phyloP scores from a whole-genome alignment of 2,888 invertebrate species.

The Dryococelus australis region DNA sequence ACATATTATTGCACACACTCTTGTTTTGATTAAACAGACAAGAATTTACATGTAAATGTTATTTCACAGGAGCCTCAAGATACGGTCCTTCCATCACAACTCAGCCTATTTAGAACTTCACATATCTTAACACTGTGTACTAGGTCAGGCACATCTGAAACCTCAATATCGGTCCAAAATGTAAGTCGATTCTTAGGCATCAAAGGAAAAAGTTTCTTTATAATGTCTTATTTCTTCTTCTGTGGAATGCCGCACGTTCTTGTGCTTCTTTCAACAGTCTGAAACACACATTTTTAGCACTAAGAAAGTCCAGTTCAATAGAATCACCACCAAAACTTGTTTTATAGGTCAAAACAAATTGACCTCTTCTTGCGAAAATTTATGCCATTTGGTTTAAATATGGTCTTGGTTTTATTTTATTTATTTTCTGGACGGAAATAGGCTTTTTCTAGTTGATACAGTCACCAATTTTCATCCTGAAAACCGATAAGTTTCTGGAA shows the following conservation, averaged over 20 bases:
- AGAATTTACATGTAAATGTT: no score
- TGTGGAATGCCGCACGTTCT: not conserved
- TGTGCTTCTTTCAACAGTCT: not conserved
- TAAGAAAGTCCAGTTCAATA: not conserved
- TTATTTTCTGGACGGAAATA: not conserved
- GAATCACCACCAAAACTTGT: not conserved
- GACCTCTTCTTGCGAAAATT: no score
- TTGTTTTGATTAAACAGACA: no score
- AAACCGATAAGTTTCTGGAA: not conserved
- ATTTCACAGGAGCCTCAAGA: no score
- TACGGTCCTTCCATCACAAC: no score
- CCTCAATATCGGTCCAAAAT: not conserved
- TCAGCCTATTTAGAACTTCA: not conserved
- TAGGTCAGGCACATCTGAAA: slow-evolving; percentile 6
- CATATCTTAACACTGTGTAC: not conserved
- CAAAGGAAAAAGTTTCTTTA: not conserved
- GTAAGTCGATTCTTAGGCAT: not conserved
- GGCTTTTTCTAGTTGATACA: not conserved
- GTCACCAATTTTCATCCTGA: not conserved
- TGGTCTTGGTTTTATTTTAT: no score
- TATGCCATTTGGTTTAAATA: no score
- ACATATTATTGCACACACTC: no score
- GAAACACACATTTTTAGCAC: not conserved
- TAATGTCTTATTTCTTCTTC: not conserved
- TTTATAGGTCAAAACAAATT: no score